A percentile compares a stretch with the other conserved stretches of the same genome.
phyloP scores from a whole-genome alignment of 2,888 invertebrate species.

The Diachrysia chrysitis region DNA sequence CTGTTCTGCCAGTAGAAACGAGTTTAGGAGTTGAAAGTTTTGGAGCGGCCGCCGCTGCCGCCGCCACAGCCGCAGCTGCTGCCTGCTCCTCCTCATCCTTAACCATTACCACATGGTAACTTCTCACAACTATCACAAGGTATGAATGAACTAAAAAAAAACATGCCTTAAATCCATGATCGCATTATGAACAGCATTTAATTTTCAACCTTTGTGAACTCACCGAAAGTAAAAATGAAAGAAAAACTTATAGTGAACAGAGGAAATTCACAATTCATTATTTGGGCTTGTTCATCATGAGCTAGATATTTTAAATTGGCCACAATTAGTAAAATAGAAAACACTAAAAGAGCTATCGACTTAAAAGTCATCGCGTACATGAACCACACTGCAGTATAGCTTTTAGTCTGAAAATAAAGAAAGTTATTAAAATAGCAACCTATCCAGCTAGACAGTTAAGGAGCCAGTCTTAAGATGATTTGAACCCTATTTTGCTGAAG shows the following conservation, averaged over 20 bases:
- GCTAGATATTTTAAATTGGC: neutral
- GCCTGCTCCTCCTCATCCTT: neutral
- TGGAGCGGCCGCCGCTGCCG: too few species aligned
- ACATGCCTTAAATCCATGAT: neutral
- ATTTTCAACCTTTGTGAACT: neutral
- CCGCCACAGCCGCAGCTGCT: too few species aligned
- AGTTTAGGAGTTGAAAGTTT: too few species aligned
- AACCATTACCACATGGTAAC: neutral
- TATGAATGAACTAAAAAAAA: neutral
- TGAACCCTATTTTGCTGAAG: too few species aligned
- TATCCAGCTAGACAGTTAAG: neutral
- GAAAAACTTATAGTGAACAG: neutral
- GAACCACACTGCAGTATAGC: constrained; percentile 1
- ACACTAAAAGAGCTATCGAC: neutral
- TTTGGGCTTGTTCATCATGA: too few species aligned
- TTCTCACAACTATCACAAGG: neutral
- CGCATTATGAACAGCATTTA: neutral
- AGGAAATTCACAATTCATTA: neutral
- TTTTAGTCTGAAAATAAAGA: neutral
- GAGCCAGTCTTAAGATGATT: neutral
- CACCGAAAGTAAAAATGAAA: neutral
- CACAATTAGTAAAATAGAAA: neutral
- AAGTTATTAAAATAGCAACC: neutral
- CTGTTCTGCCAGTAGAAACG: too few species aligned
- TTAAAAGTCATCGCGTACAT: neutral